phyloP scores from a whole-genome alignment of 2,797 vertebrate species.

The Coranthus polyacanthus region DNA sequence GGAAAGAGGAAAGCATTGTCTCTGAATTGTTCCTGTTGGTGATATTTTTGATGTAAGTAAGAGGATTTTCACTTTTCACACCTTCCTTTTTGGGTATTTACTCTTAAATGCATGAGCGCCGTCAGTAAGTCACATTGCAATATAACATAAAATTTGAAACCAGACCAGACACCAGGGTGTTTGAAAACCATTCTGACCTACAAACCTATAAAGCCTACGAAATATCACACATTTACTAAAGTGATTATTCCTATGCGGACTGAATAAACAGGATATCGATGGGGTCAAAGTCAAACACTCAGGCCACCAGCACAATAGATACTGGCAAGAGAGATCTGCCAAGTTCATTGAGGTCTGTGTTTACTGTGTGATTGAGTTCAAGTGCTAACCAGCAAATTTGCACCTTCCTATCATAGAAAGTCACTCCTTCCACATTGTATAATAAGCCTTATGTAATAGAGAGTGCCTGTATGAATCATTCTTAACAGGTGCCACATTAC shows the following conservation, averaged over 20 bases:
- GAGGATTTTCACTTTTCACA: neutral
- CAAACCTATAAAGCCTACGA: constrained; percentile 68
- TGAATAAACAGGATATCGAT: constrained; percentile 82
- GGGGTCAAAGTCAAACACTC: constrained; percentile 71
- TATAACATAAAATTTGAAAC: constrained; percentile 11
- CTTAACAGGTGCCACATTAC: constrained; percentile 10
- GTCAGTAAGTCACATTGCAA: neutral
- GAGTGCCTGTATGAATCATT: neutral
- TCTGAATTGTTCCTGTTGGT: constrained; percentile 26
- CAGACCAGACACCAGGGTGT: neutral
- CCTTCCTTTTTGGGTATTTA: too few species aligned
- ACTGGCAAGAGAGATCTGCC: constrained; percentile 72
- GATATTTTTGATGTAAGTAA: constrained; percentile 2
- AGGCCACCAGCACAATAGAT: constrained; percentile 64
- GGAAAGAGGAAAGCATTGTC: constrained; percentile 39
- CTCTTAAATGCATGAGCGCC: too few species aligned
- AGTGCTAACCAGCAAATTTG: constrained; percentile 60
- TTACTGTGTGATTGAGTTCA: constrained; percentile 62
- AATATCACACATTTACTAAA: constrained; percentile 70
- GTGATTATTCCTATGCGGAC: constrained; percentile 77
- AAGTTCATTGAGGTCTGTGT: constrained; percentile 71
- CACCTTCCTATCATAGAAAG: constrained; percentile 26
- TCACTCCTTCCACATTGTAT: neutral
- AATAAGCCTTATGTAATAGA: neutral
- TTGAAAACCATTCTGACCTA: constrained; percentile 59